A percentile compares a stretch with the other conserved stretches of the same genome.
Conservation (phyloP, 2,113 vertebrate genomes). For the Galemys pyrenaicus region DNA sequence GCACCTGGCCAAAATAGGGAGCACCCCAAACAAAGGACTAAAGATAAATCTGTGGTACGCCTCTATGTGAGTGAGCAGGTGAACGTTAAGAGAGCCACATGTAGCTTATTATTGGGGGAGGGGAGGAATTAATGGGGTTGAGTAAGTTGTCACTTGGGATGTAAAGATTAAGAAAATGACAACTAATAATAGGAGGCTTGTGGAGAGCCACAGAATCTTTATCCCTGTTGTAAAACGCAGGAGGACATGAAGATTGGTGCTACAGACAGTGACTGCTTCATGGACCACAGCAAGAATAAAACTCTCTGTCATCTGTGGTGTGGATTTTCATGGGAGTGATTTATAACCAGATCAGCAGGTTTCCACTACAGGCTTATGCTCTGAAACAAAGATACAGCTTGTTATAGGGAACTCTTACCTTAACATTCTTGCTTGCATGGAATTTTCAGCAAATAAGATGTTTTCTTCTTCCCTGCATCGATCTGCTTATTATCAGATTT, state of each 20-base stretch:
- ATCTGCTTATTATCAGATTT: fast-evolving
- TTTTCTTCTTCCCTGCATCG: neutral
- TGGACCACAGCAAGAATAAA: neutral
- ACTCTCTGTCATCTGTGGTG: neutral
- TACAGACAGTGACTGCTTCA: neutral
- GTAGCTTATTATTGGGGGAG: neutral
- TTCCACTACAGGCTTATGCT: neutral
- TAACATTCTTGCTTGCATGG: neutral
- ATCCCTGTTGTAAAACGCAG: neutral
- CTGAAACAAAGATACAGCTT: neutral
- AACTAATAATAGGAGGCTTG: neutral
- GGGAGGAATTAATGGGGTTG: neutral
- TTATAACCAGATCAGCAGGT: neutral
- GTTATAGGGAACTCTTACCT: neutral
- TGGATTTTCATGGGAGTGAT: neutral
- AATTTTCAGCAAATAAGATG: neutral
- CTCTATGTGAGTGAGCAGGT: neutral
- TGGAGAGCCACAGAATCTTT: neutral
- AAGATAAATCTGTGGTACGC: neutral
- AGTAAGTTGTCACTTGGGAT: neutral
- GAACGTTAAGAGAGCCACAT: neutral
- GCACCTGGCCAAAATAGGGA: neutral
- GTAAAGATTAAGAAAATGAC: neutral
- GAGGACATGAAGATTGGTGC: neutral
- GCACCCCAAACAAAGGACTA: neutral